Percentiles rank a stretch among this genome's conserved stretches.
These are phyloP conservation scores for Parapristionchus giblindavisi DNA, from an alignment of 2,888 invertebrate species.

Conservation along the genomic window DNA sequence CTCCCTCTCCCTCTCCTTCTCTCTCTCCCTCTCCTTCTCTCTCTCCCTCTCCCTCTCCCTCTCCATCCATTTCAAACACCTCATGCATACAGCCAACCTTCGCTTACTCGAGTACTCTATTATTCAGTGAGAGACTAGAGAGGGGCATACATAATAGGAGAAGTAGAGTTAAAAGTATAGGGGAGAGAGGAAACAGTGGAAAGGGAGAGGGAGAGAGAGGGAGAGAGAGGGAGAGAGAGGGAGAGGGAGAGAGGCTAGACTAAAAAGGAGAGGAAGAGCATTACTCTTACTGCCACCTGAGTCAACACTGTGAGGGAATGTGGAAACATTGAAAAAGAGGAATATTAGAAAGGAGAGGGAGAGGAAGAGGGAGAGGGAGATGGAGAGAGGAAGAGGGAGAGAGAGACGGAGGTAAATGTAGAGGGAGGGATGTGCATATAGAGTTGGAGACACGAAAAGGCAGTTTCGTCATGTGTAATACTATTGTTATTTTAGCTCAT, in stretches of 20 bases:
- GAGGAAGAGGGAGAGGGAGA: conserved; percentile 3
- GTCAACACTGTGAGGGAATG: conserved; percentile 4
- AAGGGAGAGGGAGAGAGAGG: neutral
- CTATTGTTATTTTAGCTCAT: no score
- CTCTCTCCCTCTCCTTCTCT: neutral
- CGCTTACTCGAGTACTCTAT: no score
- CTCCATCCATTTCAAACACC: no score
- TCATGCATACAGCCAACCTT: no score
- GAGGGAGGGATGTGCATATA: neutral
- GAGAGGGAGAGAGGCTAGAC: conserved; percentile 16
- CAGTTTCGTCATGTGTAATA: no score
- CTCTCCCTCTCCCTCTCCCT: neutral
- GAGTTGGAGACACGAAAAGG: no score
- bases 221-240: conserved; percentile 2
- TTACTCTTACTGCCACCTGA: neutral
- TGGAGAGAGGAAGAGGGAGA: neutral
- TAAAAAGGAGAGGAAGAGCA: neutral
- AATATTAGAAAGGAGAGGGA: neutral
- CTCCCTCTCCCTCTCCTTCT: neutral
- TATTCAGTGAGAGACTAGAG: no score
- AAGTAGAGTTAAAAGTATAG: no score
- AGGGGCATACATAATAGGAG: no score
- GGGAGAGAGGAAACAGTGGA: no score
- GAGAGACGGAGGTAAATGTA: conserved; percentile 9
- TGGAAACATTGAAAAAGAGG: neutral